Base-by-base conservation (phyloP, 1,140 invertebrate genomes). In the Scylla paramamosain region DNA sequence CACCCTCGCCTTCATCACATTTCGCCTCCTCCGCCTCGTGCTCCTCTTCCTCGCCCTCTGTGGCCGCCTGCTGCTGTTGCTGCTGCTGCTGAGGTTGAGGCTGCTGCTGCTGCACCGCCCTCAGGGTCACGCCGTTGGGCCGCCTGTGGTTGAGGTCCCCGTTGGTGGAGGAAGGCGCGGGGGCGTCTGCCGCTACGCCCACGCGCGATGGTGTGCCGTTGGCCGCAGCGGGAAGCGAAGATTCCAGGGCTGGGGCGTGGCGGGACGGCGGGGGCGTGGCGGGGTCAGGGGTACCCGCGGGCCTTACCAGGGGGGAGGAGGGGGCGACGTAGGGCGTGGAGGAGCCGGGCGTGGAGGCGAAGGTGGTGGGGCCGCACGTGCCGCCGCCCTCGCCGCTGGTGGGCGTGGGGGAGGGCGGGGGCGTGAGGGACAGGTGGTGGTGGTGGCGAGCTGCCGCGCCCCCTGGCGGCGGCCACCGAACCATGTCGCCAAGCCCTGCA, bases 401-500 rank as follows among this genome's bases (percentile, higher is more conserved):
- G 67, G 92, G 82, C 28, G 32, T 93, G 67, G 92, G 67, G 16
- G 92, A 83, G 67, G 77, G 29, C 39, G 46, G 92, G 92, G 92
- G 32, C n/a, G 77, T 86, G 39, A n/a, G 25, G 82, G 46, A 59
- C 20, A 28, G 29, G 82, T 29, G 92, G 46, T 46, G 83, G 83
- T 31, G 92, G 45, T 84, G 92, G 29, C 20, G 92, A 25, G 4
- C 10, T 20, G 52, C 16, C 29, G 31, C 45, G 83, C n/a, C 92
- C 92, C 84, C 86, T 28, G 83, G 46, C 45, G 45, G 83, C 92
- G 84, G 29, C 92, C 92, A 93, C 92, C 84, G 45, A 45, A 93
- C 92, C 92, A 93, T 93, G 82, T 45, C 84, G 90, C 92, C 82
- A 29, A 39, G 6, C 39, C 92, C 92, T 93, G 92, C 25, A 87